Percentiles rank a stretch among this genome's conserved stretches.
phyloP scores from a whole-genome alignment of 2,888 invertebrate genomes.

The Xestia ashworthii region DNA sequence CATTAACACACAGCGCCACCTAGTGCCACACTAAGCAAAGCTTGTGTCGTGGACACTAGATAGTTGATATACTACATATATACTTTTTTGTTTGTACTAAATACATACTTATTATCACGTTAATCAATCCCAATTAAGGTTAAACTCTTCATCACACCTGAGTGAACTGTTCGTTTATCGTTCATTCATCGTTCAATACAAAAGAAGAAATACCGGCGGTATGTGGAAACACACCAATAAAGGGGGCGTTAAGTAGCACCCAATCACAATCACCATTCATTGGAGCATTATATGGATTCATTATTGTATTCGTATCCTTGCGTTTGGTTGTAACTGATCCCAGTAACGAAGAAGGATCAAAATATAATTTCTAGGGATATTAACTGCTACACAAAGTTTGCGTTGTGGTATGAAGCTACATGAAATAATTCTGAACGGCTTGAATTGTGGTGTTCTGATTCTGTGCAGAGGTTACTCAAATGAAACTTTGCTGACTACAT shows the following conservation, averaged over 20 bases:
- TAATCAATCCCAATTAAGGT: slow-evolving; percentile 1
- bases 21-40: no score
- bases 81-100: no score
- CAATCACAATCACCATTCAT: slow-evolving; percentile 32
- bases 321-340: slow-evolving; percentile 8
- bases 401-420: neutral
- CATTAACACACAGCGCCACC: no score
- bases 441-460: neutral
- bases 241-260: slow-evolving; percentile 27
- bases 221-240: slow-evolving; percentile 29
- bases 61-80: no score
- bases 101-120: no score
- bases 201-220: neutral
- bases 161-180: slow-evolving; percentile 25
- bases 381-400: neutral
- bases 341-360: neutral
- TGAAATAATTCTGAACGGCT: neutral
- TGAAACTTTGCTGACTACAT: no score
- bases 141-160: neutral
- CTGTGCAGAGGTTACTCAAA: neutral
- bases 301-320: slow-evolving; percentile 1
- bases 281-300: slow-evolving; percentile 11
- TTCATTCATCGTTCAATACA: slow-evolving; percentile 29
- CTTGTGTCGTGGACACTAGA: no score
- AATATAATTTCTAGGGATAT: neutral